Percentiles rank a stretch among this genome's conserved stretches.
These are phyloP conservation scores for Diorhabda sublineata DNA, from an alignment of 1,140 invertebrate genomes.

Conservation along the genomic window DNA sequence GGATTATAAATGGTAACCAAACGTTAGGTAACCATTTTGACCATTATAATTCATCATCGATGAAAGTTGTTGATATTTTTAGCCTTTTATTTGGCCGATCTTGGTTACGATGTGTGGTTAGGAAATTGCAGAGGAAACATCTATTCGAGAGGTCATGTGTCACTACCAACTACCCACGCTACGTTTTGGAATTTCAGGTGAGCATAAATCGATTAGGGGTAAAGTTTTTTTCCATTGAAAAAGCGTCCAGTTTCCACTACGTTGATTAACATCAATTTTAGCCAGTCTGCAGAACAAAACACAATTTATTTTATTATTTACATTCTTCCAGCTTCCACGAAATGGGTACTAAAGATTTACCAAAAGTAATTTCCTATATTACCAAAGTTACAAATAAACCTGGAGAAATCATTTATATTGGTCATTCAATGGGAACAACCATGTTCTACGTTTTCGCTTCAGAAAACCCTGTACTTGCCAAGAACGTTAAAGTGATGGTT, in stretches of 20 bases:
- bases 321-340: conserved; percentile 49
- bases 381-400: conserved; percentile 31
- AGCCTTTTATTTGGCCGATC: conserved; percentile 64
- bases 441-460: conserved; percentile 53
- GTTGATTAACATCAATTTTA: neutral
- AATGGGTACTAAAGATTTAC: conserved; percentile 66
- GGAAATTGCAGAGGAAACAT: conserved; percentile 64
- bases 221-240: conserved; percentile 1
- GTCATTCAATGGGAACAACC: conserved; percentile 62
- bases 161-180: conserved; percentile 42
- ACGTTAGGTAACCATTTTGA: conserved; percentile 32
- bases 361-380: conserved; percentile 62
- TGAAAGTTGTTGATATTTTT: conserved; percentile 8
- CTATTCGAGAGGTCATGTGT: conserved; percentile 54
- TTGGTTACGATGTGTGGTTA: conserved; percentile 75
- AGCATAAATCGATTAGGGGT: neutral
- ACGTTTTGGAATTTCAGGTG: conserved; percentile 69
- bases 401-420: conserved; percentile 58
- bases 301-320: too few relatives aligned
- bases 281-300: too few relatives aligned
- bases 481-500: conserved; percentile 55
- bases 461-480: conserved; percentile 52
- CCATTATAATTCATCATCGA: neutral
- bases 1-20: conserved; percentile 59
- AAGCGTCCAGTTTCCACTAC: neutral